phyloP scores from a whole-genome alignment of 2,797 vertebrate species.

The Hydrolagus colliei region DNA sequence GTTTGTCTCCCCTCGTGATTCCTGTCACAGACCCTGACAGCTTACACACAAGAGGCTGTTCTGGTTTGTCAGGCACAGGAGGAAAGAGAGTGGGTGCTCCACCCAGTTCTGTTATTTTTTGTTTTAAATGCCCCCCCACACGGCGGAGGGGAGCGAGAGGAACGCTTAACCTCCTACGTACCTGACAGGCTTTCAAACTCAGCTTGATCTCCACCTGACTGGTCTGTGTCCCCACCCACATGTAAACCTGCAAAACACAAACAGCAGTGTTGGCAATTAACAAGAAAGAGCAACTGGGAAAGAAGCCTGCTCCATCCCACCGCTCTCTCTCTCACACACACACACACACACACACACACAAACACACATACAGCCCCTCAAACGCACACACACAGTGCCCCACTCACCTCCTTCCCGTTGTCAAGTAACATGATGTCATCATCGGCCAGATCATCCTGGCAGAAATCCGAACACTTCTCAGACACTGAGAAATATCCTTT shows the following conservation, averaged over 20 bases:
- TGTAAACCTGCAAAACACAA: constrained; percentile 74
- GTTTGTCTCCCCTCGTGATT: too few species aligned
- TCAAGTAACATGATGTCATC: constrained; percentile 97
- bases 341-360: too few species aligned
- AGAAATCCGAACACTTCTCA: constrained; percentile 94
- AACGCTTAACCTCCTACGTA: constrained; percentile 42
- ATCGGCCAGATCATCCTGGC: constrained; percentile 91
- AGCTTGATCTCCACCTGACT: constrained; percentile 98
- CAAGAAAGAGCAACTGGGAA: background rate
- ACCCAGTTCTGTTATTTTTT: too few species aligned
- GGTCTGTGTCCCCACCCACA: constrained; percentile 97
- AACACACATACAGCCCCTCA: too few species aligned
- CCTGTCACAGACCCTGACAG: too few species aligned
- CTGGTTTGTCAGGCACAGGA: too few species aligned
- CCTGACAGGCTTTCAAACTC: constrained; percentile 95
- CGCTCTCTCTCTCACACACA: too few species aligned
- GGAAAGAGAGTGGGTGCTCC: too few species aligned
- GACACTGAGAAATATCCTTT: constrained; percentile 95
- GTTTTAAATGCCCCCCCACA: too few species aligned
- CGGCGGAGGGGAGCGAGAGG: background rate
- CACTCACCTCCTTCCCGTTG: constrained; percentile 79
- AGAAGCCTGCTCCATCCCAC: background rate
- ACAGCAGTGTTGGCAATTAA: background rate
- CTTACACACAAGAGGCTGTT: too few species aligned
- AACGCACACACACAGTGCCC: background rate